A percentile compares a stretch with the other conserved stretches of the same genome.
Evolutionary conservation across 2,797 vertebrate genomes (phyloP).

Genomic region (Enteromius mattozi): DNA sequence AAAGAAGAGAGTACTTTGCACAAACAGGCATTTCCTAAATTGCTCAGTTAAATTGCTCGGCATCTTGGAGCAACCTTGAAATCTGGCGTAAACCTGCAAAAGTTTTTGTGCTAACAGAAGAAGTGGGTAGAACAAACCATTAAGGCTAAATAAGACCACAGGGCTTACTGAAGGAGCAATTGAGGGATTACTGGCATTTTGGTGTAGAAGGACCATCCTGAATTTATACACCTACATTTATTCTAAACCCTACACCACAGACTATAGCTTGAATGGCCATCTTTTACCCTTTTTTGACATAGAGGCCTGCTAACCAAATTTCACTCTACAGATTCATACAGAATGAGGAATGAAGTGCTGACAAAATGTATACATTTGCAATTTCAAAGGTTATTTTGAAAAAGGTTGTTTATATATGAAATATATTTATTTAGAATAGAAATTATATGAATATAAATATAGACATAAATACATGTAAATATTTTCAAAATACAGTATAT

Average conservation of each 20-base stretch:
- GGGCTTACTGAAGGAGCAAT: constrained; percentile 13
- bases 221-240: constrained; percentile 20
- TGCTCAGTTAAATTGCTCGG: not conserved
- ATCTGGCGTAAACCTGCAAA: not conserved
- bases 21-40: not conserved
- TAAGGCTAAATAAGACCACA: constrained; percentile 28
- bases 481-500: too few relatives aligned
- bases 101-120: constrained; percentile 4
- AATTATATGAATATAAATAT: too few relatives aligned
- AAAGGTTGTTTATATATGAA: too few relatives aligned
- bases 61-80: not conserved
- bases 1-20: not conserved
- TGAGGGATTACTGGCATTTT: constrained; percentile 32
- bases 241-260: constrained; percentile 14
- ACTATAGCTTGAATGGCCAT: not conserved
- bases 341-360: not conserved
- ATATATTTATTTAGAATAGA: too few relatives aligned
- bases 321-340: not conserved
- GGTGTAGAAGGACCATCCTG: constrained; percentile 4
- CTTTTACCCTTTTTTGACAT: not conserved
- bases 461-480: too few relatives aligned
- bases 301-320: constrained; percentile 16
- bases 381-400: not conserved
- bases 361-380: not conserved
- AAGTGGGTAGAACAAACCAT: constrained; percentile 1